Percentiles rank a stretch among this genome's conserved stretches.
Conservation (phyloP, 2,888 invertebrate genomes). For the Aplocera efformata region DNA sequence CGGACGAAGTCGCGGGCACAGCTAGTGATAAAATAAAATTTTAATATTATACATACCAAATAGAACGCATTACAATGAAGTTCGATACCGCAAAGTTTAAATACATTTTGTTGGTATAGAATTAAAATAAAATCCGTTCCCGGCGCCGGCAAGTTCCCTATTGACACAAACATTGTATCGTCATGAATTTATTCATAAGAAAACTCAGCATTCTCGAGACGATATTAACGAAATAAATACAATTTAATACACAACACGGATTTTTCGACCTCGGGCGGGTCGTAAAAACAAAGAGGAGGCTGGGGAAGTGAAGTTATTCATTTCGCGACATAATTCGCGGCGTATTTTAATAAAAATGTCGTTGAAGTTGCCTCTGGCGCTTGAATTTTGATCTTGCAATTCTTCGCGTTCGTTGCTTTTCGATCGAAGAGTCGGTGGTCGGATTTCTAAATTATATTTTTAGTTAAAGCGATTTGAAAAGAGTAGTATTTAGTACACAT, state of each 20-base stretch:
- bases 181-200: slow-evolving; percentile 30
- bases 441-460: background rate
- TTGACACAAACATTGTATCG: slow-evolving; percentile 24
- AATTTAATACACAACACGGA: slow-evolving; percentile 28
- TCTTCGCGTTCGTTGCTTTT: slow-evolving; percentile 1
- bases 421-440: slow-evolving; percentile 1
- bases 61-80: too few relatives aligned
- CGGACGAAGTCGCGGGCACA: too few relatives aligned
- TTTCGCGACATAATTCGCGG: slow-evolving; percentile 59
- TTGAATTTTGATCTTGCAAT: slow-evolving; percentile 25
- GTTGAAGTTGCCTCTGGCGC: slow-evolving; percentile 11
- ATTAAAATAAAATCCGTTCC: slow-evolving; percentile 6
- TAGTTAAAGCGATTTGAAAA: too few relatives aligned
- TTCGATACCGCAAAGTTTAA: background rate
- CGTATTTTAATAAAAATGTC: slow-evolving; percentile 64
- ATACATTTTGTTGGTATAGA: background rate
- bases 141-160: slow-evolving; percentile 7
- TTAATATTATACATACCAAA: too few relatives aligned
- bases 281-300: slow-evolving; percentile 52
- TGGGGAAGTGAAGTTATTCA: slow-evolving; percentile 59
- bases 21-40: too few relatives aligned
- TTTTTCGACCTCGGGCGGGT: slow-evolving; percentile 42
- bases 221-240: slow-evolving; percentile 32
- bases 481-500: too few relatives aligned
- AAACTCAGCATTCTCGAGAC: slow-evolving; percentile 22